Evolutionary conservation across 2,888 invertebrate genomes (phyloP), one percentile per base, ranked within the genome.

Genomic region (Spisula subtruncata): DNA sequence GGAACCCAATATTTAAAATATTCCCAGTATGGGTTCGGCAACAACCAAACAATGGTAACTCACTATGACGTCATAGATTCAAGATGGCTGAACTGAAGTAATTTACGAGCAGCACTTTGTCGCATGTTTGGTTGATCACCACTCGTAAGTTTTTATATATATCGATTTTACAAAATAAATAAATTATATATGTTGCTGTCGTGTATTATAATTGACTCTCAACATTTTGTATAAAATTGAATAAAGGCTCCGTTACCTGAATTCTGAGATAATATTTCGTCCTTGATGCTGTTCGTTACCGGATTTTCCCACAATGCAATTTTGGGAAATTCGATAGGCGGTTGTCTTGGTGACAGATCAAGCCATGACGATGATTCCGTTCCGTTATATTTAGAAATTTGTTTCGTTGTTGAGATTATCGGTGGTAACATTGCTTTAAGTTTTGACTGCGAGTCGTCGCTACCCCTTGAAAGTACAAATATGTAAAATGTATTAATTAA

Each of bases 351-450:
- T 46, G 29, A 75, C 16, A 85, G 85, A 54, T 85, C 85, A 41
- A 79, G 85, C 85, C 85, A 85, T 25, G 85, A 85, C 5, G 79
- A 54, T 4, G 85, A 80, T 5, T 54, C 56, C 85, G 51, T 79
- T 25, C 75, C 51, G 80, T 80, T 80, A 51, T 46, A 79, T 48
- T 60, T 82, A 20, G 79, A 54, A 8, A 75, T 56, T 80, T 79
- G 83, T 56, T 90, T 90, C 56, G 85, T 81, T 41, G 87, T 90
- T 18, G 90, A 87, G 16, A 87, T 79, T n/a, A 90, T 80, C 14
- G 90, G 87, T 10, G 90, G 87, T 14, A 90, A 71, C 6, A 87
- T 66, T 18, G 32, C 51, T 18, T 79, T 35, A 32, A 41, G 48
- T 25, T 29, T 80, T 10, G 41, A 56, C 46, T 18, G 46, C 12